These are phyloP conservation scores for Pseudomyrmex flavicornis DNA, from an alignment of 1,140 invertebrate species.

Conservation along the genomic window DNA sequence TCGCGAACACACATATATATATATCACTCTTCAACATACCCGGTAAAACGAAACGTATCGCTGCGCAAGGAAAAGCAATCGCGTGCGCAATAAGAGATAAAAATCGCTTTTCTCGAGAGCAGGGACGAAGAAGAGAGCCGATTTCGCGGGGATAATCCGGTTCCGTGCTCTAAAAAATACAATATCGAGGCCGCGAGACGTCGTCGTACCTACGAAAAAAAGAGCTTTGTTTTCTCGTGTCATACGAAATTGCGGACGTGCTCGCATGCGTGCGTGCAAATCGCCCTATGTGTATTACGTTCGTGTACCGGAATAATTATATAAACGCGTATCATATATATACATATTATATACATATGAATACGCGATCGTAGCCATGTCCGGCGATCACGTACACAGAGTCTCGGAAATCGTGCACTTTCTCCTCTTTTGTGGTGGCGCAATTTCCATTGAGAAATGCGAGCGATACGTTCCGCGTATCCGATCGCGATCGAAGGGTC, in stretches of 20 bases:
- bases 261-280: not conserved
- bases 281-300: not conserved
- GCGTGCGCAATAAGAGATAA: constrained; percentile 20
- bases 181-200: constrained; percentile 42
- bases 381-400: constrained; percentile 10
- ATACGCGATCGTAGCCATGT: constrained; percentile 22
- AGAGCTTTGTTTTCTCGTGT: constrained; percentile 9
- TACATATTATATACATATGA: constrained; percentile 23
- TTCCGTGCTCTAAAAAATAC: constrained; percentile 65
- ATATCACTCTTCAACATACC: not conserved
- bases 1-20: not conserved
- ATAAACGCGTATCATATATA: constrained; percentile 44
- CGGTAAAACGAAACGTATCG: constrained; percentile 37
- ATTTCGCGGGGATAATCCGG: constrained; percentile 60
- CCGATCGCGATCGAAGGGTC: not conserved
- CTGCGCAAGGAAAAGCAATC: constrained; percentile 32
- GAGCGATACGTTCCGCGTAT: not conserved
- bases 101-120: constrained; percentile 42
- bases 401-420: constrained; percentile 42
- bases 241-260: not conserved
- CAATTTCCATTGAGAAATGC: constrained; percentile 1
- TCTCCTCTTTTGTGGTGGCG: constrained; percentile 8
- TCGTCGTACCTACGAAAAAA: constrained; percentile 1
- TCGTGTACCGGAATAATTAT: constrained; percentile 15
- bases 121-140: constrained; percentile 1